Conservation (phyloP, 2,888 invertebrate genomes). For the Zonitis immaculata region DNA sequence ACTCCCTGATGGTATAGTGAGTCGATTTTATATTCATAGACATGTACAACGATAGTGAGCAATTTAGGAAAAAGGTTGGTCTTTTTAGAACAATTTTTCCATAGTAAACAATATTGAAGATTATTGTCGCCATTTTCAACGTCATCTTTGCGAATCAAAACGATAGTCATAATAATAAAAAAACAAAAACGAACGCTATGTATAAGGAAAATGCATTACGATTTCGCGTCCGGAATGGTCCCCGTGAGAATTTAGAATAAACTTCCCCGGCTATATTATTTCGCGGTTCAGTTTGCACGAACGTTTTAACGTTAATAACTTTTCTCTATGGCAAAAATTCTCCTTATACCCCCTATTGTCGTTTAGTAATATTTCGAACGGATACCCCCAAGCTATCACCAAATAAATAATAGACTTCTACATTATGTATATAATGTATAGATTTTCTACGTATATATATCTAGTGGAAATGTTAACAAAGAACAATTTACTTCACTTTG, state of each 20-base stretch:
- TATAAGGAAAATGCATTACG: constrained; percentile 52
- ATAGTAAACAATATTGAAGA: constrained; percentile 43
- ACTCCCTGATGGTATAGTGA: neutral
- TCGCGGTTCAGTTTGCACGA: constrained; percentile 39
- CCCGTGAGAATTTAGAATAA: constrained; percentile 43
- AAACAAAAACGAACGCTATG: too few relatives aligned
- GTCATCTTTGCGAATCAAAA: constrained; percentile 34
- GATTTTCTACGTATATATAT: too few relatives aligned
- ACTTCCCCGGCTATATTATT: constrained; percentile 45
- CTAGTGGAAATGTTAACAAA: too few relatives aligned
- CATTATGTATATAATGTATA: too few relatives aligned
- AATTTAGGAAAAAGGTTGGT: too few relatives aligned
- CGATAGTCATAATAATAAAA: constrained; percentile 51
- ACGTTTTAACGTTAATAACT: constrained; percentile 45
- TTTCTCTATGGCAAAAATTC: constrained; percentile 20
- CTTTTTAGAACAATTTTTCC: too few relatives aligned
- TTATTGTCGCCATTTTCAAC: constrained; percentile 47
- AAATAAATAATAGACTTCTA: too few relatives aligned
- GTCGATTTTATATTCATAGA: neutral
- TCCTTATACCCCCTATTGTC: neutral
- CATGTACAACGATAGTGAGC: neutral
- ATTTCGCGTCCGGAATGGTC: constrained; percentile 46
- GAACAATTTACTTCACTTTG: too few relatives aligned
- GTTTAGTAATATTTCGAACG: constrained; percentile 17
- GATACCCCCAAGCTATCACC: neutral